Conservation (phyloP, 2,888 invertebrate genomes). For the Chaitophorus viminalis region DNA sequence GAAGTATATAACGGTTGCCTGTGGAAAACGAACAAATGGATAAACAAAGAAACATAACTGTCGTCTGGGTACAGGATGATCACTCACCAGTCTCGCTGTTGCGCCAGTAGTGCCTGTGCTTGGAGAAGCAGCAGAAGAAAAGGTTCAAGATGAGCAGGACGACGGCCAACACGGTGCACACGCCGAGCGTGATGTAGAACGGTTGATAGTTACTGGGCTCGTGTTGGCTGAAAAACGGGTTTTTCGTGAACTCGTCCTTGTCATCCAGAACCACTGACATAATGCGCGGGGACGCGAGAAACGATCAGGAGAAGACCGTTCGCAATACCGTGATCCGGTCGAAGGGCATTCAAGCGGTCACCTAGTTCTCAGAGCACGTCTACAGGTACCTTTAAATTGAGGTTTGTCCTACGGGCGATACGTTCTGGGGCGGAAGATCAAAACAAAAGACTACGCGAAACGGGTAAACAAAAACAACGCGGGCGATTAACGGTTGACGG, state of each 20-base stretch:
- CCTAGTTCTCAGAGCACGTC: too few relatives aligned
- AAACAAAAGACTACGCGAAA: not conserved
- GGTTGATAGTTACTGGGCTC: conserved; percentile 82
- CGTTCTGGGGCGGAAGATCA: not conserved
- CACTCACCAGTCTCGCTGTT: conserved; percentile 79
- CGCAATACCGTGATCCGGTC: not conserved
- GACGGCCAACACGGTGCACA: conserved; percentile 79
- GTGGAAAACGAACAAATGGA: conserved; percentile 52
- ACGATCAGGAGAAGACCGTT: not conserved
- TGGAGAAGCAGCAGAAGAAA: conserved; percentile 83
- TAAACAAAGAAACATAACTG: not conserved
- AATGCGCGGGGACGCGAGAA: not conserved
- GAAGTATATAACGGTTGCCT: conserved; percentile 87
- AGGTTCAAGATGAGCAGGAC: conserved; percentile 80
- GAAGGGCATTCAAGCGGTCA: not conserved
- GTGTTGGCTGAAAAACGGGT: conserved; percentile 73
- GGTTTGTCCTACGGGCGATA: not conserved
- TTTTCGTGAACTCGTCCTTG: conserved; percentile 73
- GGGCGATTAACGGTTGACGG: too few relatives aligned
- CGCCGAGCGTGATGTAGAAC: conserved; percentile 83
- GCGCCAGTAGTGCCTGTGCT: conserved; percentile 83
- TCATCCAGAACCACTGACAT: conserved; percentile 69
- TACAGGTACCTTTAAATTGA: too few relatives aligned
- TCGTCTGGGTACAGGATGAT: not conserved
- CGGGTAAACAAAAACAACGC: not conserved